A percentile compares a stretch with the other conserved stretches of the same genome.
Evolutionary conservation across 1,140 invertebrate species (phyloP).

Genomic region (Calephelis virginiensis): DNA sequence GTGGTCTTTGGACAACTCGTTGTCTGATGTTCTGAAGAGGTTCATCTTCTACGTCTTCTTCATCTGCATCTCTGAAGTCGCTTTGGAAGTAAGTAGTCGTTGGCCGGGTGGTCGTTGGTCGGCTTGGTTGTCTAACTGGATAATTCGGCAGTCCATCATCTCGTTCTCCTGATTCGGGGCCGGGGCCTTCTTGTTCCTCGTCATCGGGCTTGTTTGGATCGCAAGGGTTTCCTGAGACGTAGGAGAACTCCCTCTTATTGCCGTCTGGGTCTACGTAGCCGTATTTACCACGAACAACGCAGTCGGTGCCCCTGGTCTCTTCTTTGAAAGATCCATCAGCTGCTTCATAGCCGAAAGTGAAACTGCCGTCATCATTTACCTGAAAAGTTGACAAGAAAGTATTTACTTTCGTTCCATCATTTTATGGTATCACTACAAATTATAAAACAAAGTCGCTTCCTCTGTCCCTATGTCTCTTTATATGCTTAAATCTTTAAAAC

Average conservation of each 20-base stretch:
- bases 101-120: slow-evolving; percentile 79
- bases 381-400: slow-evolving; percentile 35
- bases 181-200: slow-evolving; percentile 59
- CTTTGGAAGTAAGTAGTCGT: slow-evolving; percentile 84
- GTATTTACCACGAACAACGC: slow-evolving; percentile 92
- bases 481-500: too few relatives aligned
- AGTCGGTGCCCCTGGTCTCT: slow-evolving; percentile 91
- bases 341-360: slow-evolving; percentile 91
- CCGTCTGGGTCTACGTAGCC: slow-evolving; percentile 93
- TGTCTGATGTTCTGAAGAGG: slow-evolving; percentile 75
- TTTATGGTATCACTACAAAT: too few relatives aligned
- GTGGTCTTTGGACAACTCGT: slow-evolving; percentile 69
- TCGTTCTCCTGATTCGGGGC: slow-evolving; percentile 77
- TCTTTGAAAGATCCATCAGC: slow-evolving; percentile 94
- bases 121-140: slow-evolving; percentile 78
- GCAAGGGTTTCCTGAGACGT: slow-evolving; percentile 94
- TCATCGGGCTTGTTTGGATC: slow-evolving; percentile 89
- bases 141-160: slow-evolving; percentile 83
- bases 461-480: too few relatives aligned
- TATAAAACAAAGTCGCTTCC: too few relatives aligned
- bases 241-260: slow-evolving; percentile 92
- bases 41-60: slow-evolving; percentile 80
- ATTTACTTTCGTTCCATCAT: background rate
- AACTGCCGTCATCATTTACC: slow-evolving; percentile 90
- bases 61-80: slow-evolving; percentile 81